A percentile compares a stretch with the other conserved stretches of the same genome.
Conservation (phyloP, 2,888 invertebrate species). For the Azorinus chamasolen region DNA sequence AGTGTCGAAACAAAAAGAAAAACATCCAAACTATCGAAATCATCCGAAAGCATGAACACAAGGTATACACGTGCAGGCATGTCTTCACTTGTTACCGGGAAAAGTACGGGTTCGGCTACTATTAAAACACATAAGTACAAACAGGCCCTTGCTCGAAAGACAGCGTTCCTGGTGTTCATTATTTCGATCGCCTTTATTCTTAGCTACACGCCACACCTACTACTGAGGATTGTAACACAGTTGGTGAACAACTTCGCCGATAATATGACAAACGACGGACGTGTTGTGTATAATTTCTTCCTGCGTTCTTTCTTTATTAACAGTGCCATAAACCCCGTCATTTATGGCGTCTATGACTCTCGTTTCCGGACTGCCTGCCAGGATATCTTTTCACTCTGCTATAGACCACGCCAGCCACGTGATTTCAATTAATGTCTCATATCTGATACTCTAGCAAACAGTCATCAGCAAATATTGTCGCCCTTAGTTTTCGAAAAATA, state of each 20-base stretch:
- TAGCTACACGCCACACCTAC: slow-evolving; percentile 65
- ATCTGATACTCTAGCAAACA: no score
- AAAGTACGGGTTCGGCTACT: neutral
- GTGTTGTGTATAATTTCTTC: slow-evolving; percentile 64
- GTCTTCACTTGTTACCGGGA: slow-evolving; percentile 17
- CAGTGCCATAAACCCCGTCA: slow-evolving; percentile 73
- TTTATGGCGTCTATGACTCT: slow-evolving; percentile 71
- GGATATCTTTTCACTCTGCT: slow-evolving; percentile 20
- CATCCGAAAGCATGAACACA: no score
- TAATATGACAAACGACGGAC: slow-evolving; percentile 35
- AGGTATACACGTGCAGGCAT: no score
- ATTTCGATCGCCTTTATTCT: slow-evolving; percentile 63
- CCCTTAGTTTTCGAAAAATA: no score
- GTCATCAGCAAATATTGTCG: no score
- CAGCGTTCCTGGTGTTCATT: slow-evolving; percentile 69
- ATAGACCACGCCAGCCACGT: no score
- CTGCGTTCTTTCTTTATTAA: slow-evolving; percentile 70
- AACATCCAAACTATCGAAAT: no score
- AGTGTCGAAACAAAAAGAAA: no score
- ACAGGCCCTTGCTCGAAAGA: slow-evolving; percentile 58
- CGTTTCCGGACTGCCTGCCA: slow-evolving; percentile 57
- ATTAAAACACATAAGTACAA: slow-evolving; percentile 46
- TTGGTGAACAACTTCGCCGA: slow-evolving; percentile 53
- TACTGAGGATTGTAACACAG: slow-evolving; percentile 48
- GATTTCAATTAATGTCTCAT: no score